These are phyloP conservation scores for Colistium nudipinnis DNA, from an alignment of 2,113 vertebrate species.

Conservation along the genomic window DNA sequence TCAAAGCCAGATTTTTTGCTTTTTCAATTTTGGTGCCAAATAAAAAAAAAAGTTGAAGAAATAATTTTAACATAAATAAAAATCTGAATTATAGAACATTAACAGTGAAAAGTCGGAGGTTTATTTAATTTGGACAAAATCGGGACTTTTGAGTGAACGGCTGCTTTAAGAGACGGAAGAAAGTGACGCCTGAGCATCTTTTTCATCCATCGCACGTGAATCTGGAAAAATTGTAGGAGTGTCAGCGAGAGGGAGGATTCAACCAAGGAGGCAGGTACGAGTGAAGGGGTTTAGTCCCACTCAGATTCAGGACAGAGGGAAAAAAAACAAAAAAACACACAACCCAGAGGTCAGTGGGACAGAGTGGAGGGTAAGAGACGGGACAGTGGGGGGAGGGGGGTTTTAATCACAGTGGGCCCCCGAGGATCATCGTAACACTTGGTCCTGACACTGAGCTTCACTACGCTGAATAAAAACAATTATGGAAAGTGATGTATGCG, in stretches of 20 bases:
- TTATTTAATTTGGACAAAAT: too few species aligned
- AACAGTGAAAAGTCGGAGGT: too few species aligned
- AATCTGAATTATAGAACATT: too few species aligned
- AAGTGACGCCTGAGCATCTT: slow-evolving; percentile 53
- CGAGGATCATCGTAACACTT: slow-evolving; percentile 12
- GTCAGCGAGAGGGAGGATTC: slow-evolving; percentile 33
- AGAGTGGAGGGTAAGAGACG: slow-evolving; percentile 49
- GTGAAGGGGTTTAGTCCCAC: slow-evolving; percentile 67
- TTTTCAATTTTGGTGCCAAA: neutral
- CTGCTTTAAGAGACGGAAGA: slow-evolving; percentile 70
- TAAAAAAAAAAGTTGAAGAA: neutral
- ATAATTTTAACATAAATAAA: too few species aligned
- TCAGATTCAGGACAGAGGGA: neutral
- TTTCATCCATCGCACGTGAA: slow-evolving; percentile 55
- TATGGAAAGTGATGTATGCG: slow-evolving; percentile 30
- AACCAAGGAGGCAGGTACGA: slow-evolving; percentile 73
- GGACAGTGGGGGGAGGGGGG: slow-evolving; percentile 52
- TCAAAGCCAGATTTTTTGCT: slow-evolving; percentile 27
- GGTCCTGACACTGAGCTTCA: slow-evolving; percentile 5
- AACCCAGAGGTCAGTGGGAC: slow-evolving; percentile 58
- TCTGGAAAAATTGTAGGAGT: slow-evolving; percentile 26
- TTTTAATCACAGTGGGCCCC: slow-evolving; percentile 70
- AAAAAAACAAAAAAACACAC: slow-evolving; percentile 38
- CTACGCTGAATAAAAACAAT: slow-evolving; percentile 3
- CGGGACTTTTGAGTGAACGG: slow-evolving; percentile 43